These are phyloP conservation scores for Pangasius djambal DNA, from an alignment of 2,797 vertebrate genomes.

Conservation along the genomic window DNA sequence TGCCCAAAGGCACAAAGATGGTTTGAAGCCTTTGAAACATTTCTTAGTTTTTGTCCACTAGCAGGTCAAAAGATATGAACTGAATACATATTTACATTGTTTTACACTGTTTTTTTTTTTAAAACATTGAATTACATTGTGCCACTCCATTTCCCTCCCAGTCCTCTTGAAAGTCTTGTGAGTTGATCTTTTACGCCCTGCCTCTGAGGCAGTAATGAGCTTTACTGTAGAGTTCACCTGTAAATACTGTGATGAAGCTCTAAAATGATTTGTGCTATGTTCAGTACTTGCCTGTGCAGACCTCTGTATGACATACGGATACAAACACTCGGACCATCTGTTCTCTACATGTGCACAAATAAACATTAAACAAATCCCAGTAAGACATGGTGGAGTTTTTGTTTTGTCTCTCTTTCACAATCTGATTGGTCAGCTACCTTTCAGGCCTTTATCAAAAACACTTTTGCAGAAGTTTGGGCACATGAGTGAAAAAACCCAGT, in stretches of 20 bases:
- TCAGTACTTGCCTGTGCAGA: constrained; percentile 59
- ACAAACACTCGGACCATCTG: constrained; percentile 66
- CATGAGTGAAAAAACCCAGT: not conserved
- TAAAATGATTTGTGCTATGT: constrained; percentile 21
- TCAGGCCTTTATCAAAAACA: not conserved
- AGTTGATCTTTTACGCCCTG: constrained; percentile 54
- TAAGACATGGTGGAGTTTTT: constrained; percentile 49
- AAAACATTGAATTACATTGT: constrained; percentile 43
- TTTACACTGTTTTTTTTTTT: constrained; percentile 38
- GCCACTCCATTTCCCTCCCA: constrained; percentile 18
- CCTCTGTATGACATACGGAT: constrained; percentile 63
- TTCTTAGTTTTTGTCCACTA: constrained; percentile 22
- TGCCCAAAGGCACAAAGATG: constrained; percentile 10
- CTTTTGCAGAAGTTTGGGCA: not conserved
- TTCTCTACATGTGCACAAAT: constrained; percentile 77
- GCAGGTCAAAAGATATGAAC: constrained; percentile 14
- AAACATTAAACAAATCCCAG: constrained; percentile 68
- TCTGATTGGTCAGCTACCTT: too few species aligned
- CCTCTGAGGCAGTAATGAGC: constrained; percentile 59
- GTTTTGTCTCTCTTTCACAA: constrained; percentile 12
- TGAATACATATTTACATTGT: constrained; percentile 35
- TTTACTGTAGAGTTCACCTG: constrained; percentile 64
- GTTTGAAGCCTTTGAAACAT: constrained; percentile 19
- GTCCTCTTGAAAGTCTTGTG: constrained; percentile 49
- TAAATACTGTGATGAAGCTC: constrained; percentile 66